phyloP scores from a whole-genome alignment of 2,113 vertebrate species.

The Mixornis gularis region DNA sequence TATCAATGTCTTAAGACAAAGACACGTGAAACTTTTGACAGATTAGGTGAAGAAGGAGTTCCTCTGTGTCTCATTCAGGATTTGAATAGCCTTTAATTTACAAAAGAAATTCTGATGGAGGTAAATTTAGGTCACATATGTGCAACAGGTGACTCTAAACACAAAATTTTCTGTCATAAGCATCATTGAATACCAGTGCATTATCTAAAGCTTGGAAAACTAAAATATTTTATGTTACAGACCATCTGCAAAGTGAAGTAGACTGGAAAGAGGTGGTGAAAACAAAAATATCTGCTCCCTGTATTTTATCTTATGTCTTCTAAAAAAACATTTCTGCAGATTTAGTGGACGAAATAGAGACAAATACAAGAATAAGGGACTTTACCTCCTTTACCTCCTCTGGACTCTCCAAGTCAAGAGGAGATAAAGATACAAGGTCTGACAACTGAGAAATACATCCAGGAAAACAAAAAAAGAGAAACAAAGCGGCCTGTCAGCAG shows the following conservation, averaged over 20 bases:
- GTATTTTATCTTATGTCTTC: background rate
- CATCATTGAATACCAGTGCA: background rate
- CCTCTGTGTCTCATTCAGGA: background rate
- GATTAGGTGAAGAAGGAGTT: background rate
- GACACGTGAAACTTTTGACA: background rate
- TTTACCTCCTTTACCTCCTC: too few relatives aligned
- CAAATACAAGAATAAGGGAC: background rate
- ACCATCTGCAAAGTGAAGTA: background rate
- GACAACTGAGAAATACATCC: background rate
- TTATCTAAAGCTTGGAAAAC: background rate
- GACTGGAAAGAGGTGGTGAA: background rate
- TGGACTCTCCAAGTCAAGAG: too few relatives aligned
- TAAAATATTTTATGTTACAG: background rate
- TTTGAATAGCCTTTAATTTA: background rate
- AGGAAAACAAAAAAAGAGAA: background rate
- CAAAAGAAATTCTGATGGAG: background rate
- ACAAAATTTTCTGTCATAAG: background rate
- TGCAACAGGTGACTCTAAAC: background rate
- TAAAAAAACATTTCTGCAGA: fast-evolving
- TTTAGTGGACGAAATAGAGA: background rate
- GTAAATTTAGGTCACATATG: background rate
- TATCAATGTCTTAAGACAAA: background rate
- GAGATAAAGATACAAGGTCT: background rate
- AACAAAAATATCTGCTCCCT: background rate
- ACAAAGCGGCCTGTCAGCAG: background rate